Evolutionary conservation across 2,797 vertebrate genomes (phyloP).

Genomic region (Synaphobranchus kaupii): DNA sequence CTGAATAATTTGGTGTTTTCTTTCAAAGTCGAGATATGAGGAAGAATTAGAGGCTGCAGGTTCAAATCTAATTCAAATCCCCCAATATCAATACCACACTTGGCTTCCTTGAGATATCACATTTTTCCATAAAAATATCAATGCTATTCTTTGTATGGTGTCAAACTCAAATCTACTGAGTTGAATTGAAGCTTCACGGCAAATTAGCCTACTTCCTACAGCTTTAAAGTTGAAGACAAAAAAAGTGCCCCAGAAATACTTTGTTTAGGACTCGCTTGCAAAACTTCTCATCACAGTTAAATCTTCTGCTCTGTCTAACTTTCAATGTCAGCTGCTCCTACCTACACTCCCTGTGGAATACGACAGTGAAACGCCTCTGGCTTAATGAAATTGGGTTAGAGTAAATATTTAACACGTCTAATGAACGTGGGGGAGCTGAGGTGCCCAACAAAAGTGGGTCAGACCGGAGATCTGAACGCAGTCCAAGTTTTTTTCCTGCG

Average conservation of each 20-base stretch:
- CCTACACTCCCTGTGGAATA: neutral
- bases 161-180: neutral
- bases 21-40: too few species aligned
- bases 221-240: neutral
- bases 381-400: slow-evolving; percentile 29
- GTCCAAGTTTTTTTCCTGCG: neutral
- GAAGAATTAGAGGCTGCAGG: too few species aligned
- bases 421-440: neutral
- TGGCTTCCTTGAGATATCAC: too few species aligned
- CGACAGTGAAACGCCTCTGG: neutral
- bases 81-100: too few species aligned
- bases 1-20: too few species aligned
- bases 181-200: neutral
- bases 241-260: neutral
- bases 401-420: slow-evolving; percentile 10
- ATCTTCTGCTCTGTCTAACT: neutral
- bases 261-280: neutral
- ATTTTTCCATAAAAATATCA: neutral
- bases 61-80: too few species aligned
- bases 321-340: slow-evolving; percentile 17
- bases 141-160: neutral
- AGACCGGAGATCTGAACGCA: neutral
- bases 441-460: neutral
- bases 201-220: too few species aligned
- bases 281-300: neutral